Evolutionary conservation across 2,113 vertebrate species (phyloP), one percentile per base, ranked within the genome.

Genomic region (Cynoglossus semilaevis): DNA sequence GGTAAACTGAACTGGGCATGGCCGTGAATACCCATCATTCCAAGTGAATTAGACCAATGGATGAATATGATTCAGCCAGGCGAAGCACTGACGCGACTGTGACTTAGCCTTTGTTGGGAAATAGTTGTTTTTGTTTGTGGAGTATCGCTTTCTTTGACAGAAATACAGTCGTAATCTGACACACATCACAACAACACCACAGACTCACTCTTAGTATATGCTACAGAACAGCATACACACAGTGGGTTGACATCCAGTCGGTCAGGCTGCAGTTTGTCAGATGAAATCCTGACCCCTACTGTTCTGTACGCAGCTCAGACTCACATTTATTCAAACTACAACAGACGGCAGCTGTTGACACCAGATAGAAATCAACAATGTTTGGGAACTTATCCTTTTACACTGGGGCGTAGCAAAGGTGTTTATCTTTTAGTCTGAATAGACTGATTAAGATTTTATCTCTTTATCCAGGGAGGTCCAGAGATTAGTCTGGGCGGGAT

Each of bases 211-310:
- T 43, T 17, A 57, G 15, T 18, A 57, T 14, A 48, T 38, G n/a
- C n/a, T n/a, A n/a, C n/a, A 41, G 50, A 43, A 75, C 15, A 47
- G 7, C 35, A 3, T 10, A 15, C 50, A 40, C 15, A 42, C 51
- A 37, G 41, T 10, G 13, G 17, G 17, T 38, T 8, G 15, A 29
- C 17, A 45, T 22, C 15, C 63, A 51, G 73, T 18, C 45, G 51
- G 63, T 17, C 9, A 7, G 2, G 22, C 18, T 53, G 51, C 46
- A 22, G 43, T 29, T 52, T 70, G 69, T 29, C 60, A 69, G 40
- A 75, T 75, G 86, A 86, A 89, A 89, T 77, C 72, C 85, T 91
- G 89, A 87, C 89, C 87, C 85, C 89, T 89, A 57, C 85, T 90
- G 90, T 87, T 87, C 44, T 38, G 44, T 41, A 54, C 16, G 37